These are phyloP conservation scores for Saccopteryx leptura DNA, from an alignment of 2,113 vertebrate genomes.

Conservation along the genomic window DNA sequence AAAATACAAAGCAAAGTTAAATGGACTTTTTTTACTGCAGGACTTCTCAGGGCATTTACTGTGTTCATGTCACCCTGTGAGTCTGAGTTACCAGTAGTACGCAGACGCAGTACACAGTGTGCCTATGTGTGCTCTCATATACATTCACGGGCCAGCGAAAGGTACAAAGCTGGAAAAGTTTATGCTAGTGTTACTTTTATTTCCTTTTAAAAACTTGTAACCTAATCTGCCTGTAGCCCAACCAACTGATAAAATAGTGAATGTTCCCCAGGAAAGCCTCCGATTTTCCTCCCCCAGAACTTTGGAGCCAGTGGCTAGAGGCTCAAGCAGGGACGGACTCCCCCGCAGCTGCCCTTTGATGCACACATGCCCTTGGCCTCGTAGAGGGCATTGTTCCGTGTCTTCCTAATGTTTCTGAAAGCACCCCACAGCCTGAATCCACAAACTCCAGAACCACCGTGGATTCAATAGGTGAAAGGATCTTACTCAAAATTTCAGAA, in stretches of 20 bases:
- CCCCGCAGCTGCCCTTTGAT: constrained; percentile 23
- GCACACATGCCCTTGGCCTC: constrained; percentile 18
- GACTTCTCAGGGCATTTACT: background rate
- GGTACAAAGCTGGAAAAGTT: background rate
- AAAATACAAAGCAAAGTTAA: background rate
- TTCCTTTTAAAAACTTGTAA: constrained; percentile 13
- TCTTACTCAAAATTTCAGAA: constrained; percentile 86
- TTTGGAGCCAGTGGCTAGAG: background rate
- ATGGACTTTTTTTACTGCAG: background rate
- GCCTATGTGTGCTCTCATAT: background rate
- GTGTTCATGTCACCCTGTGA: background rate
- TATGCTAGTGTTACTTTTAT: background rate
- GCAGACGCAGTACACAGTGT: background rate
- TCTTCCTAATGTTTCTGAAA: constrained; percentile 66
- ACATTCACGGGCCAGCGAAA: background rate
- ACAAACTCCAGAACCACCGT: constrained; percentile 86
- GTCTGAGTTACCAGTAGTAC: background rate
- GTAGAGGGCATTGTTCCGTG: background rate
- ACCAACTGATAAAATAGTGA: background rate
- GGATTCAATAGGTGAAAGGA: constrained; percentile 86
- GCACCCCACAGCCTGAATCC: constrained; percentile 84
- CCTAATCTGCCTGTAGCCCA: background rate
- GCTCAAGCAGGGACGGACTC: background rate
- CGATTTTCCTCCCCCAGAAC: background rate
- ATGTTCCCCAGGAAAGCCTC: background rate